These are phyloP conservation scores for Phragmatobia fuliginosa DNA, from an alignment of 2,888 invertebrate species.

Conservation along the genomic window DNA sequence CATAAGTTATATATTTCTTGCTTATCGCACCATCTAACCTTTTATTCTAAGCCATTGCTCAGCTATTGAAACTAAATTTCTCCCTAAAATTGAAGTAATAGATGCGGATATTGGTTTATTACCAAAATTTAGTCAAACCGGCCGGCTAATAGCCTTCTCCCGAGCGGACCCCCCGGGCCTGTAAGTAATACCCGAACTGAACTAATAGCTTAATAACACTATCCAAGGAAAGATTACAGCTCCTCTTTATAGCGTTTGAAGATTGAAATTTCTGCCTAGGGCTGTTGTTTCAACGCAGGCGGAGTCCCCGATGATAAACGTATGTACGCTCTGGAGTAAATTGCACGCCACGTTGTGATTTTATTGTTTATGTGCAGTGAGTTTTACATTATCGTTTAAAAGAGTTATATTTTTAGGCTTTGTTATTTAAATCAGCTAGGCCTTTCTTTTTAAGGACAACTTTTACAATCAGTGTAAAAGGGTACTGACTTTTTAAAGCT, in stretches of 20 bases:
- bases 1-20: no score
- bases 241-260: conserved; percentile 39
- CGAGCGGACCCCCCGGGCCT: conserved; percentile 33
- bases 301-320: background rate
- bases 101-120: conserved; percentile 29
- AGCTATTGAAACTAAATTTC: background rate
- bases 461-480: no score
- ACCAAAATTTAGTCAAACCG: conserved; percentile 38
- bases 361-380: no score
- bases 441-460: no score
- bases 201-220: conserved; percentile 53
- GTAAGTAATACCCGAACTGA: conserved; percentile 35
- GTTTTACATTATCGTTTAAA: no score
- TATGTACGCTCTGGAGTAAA: no score
- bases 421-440: no score
- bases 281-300: conserved; percentile 2
- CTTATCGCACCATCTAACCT: background rate
- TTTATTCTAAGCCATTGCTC: background rate
- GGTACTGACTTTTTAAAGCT: no score
- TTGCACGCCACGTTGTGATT: no score
- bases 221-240: conserved; percentile 40
- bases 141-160: conserved; percentile 28
- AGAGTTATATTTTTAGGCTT: no score
- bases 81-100: background rate
- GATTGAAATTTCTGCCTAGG: conserved; percentile 42